Evolutionary conservation across 2,888 invertebrate species (phyloP).

Genomic region (Epiblema foenella): DNA sequence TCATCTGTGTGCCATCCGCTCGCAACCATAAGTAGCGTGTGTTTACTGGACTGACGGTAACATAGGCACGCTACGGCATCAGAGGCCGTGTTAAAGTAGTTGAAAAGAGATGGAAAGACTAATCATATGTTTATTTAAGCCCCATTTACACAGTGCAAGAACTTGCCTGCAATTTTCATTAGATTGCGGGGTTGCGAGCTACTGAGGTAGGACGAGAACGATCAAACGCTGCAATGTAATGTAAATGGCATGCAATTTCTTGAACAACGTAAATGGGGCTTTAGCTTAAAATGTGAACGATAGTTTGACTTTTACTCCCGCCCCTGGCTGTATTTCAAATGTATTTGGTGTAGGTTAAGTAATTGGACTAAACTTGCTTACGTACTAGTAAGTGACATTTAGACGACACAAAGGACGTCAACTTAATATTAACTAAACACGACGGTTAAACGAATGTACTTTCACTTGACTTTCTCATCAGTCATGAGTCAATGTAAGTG

Average conservation of each 20-base stretch:
- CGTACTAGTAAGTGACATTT: constrained; percentile 18
- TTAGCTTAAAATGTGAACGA: too few relatives aligned
- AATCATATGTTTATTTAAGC: too few relatives aligned
- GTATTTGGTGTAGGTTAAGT: too few relatives aligned
- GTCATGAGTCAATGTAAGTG: constrained; percentile 18
- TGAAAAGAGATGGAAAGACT: not conserved
- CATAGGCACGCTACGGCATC: not conserved
- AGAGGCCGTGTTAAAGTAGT: not conserved
- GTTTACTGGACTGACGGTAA: not conserved
- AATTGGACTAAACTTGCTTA: constrained; percentile 4
- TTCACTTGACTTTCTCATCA: constrained; percentile 11
- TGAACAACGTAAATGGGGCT: too few relatives aligned
- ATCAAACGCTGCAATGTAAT: too few relatives aligned
- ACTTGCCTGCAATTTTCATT: too few relatives aligned
- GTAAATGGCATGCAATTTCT: too few relatives aligned
- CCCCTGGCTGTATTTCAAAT: too few relatives aligned
- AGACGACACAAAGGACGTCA: not conserved
- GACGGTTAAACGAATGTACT: not conserved
- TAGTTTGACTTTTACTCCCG: too few relatives aligned
- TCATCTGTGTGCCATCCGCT: not conserved
- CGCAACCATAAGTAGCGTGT: not conserved
- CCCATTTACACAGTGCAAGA: too few relatives aligned
- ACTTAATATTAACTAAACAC: not conserved
- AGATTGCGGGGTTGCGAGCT: too few relatives aligned
- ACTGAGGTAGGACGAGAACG: too few relatives aligned